A percentile compares a stretch with the other conserved stretches of the same genome.
These are phyloP conservation scores for Orthonevra nobilis DNA, from an alignment of 2,888 invertebrate genomes.

Conservation along the genomic window DNA sequence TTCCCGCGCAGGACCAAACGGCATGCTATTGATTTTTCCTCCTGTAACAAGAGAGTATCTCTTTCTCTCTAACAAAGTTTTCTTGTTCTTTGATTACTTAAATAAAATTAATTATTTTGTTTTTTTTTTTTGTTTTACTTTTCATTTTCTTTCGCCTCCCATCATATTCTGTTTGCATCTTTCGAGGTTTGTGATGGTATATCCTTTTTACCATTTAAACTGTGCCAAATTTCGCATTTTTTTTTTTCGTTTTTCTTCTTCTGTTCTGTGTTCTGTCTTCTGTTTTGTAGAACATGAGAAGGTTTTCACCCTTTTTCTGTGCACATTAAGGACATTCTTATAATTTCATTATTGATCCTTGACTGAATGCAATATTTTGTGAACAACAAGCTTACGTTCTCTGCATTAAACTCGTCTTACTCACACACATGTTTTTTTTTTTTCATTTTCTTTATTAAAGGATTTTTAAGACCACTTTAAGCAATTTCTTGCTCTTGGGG, in stretches of 20 bases:
- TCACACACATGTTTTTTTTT: not conserved
- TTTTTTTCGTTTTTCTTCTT: not conserved
- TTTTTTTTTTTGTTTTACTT: constrained; percentile 7
- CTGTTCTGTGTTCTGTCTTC: no score
- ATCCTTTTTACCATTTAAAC: constrained; percentile 45
- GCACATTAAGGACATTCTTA: constrained; percentile 55
- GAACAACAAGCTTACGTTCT: constrained; percentile 50
- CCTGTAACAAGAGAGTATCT: constrained; percentile 1
- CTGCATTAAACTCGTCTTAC: constrained; percentile 4
- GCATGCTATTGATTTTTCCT: constrained; percentile 47
- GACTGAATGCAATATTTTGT: constrained; percentile 56
- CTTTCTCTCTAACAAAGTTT: no score
- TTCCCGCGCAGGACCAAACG: constrained; percentile 30
- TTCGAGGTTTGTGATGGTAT: not conserved
- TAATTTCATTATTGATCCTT: constrained; percentile 64
- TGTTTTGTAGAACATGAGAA: constrained; percentile 19
- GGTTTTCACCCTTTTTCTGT: constrained; percentile 32
- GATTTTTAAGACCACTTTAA: constrained; percentile 10
- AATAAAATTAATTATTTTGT: constrained; percentile 23
- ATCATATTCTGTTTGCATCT: constrained; percentile 13
- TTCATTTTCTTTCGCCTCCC: constrained; percentile 3
- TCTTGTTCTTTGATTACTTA: constrained; percentile 15
- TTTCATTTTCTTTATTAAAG: not conserved
- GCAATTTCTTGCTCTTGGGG: not conserved
- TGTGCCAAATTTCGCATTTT: constrained; percentile 49